Base-by-base conservation (phyloP, 2,888 invertebrate species). In the Limenitis camilla region DNA sequence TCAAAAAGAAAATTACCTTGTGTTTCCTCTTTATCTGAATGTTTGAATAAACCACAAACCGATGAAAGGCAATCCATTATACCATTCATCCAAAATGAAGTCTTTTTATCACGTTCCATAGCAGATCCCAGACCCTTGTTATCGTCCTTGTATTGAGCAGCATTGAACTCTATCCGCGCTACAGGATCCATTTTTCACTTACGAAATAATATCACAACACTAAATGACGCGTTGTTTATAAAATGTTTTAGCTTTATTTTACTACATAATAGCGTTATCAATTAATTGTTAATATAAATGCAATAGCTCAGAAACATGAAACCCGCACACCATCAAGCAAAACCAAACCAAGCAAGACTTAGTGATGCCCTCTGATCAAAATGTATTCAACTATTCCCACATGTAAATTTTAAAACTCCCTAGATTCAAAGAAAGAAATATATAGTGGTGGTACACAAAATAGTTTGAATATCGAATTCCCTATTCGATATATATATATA, bases 51-150 rank as follows among this genome's bases (percentile, higher is more conserved):
- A n/a, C 93, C 93, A 77, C 95, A 89, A 7, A 98, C 93, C 0
- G 96, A 96, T 56, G 95, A 90, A 71, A 98, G 91, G 71, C 98
- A 98, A 1, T 96, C 95, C 62, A 96, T 87, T 51, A 98, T 90
- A 0, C 96, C 96, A 58, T 92, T 93, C 74, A 94, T 90, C 94
- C 94, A 95, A 53, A 61, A 93, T 35, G 60, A 90, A 90, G 62
- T 79, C 73, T 59, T 91, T 88, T 74, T 92, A 28, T 76, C 74
- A 28, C 67, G 52, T 38, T 67, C 67, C 53, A 67, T 55, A 47
- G 58, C 40, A 45, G 59, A 50, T 11, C 58, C 55, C 46, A 61
- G 61, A 52, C 61, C 63, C 59, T 65, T 62, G 39, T 62, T 60
- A 28, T 60, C 62, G 49, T 65, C 71, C 61, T 67, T 51, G 31